Base-by-base conservation (phyloP, 2,797 vertebrate species). In the Apogon talboti region DNA sequence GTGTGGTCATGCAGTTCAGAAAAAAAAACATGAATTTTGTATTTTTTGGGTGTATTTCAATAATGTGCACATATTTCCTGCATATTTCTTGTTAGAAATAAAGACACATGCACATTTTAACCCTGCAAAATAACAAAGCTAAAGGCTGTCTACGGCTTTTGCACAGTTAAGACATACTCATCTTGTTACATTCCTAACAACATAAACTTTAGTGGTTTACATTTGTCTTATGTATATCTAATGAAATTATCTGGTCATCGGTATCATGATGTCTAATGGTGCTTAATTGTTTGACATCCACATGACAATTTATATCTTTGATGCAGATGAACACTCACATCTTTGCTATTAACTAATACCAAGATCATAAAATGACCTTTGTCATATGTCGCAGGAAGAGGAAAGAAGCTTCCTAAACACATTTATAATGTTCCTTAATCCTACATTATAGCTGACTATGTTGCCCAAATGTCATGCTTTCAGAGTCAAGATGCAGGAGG, bases 331-430 rank as follows among this genome's bases (percentile, higher is more conserved):
- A 45, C 10, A 11, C 13, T 11, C n/a, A 63, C 15, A 15, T 21
- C 4, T 1, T 14, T 49, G 11, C 10, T 19, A 24, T 52, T 40
- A 3, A 43, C 63, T 58, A 19, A 12, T 33, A 35, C 62, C 40
- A 7, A 41, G 2, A 19, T 16, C 4, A 8, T 57, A 33, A 38
- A n/a, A 45, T n/a, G n/a, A n/a, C n/a, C n/a, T n/a, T n/a, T n/a
- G n/a, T 50, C n/a, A 28, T 3, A 14, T 41, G n/a, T 50, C 19
- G 56, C n/a, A 58, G 50, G 37, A 76, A 47, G 14, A 62, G 18
- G 46, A 12, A 45, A 10, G 13, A 42, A 9, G 40, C 19, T 43
- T 15, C 3, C 41, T 14, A 15, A 11, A 55, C 21, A 58, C 16
- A 40, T 50, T 21, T 11, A 58, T 18, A 60, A 60, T 6, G 37